These are phyloP conservation scores for Eulemur rubriventer DNA, from an alignment of 2,797 vertebrate genomes.

Conservation along the genomic window DNA sequence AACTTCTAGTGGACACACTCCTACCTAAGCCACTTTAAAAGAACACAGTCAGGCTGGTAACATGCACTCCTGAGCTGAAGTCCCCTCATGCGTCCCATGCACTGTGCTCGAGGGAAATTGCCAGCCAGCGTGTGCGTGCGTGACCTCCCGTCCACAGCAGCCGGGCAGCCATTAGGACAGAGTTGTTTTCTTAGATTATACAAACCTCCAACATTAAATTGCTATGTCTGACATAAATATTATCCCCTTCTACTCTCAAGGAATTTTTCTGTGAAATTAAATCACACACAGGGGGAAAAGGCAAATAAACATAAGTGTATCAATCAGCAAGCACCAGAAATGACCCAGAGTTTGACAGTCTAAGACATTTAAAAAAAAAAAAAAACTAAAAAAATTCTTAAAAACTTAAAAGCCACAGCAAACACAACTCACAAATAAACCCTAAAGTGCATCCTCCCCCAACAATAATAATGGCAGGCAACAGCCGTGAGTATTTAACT, in stretches of 20 bases:
- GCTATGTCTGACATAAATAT: conserved; percentile 99
- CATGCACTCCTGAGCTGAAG: conserved; percentile 82
- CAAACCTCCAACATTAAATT: conserved; percentile 99
- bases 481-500: conserved; percentile 64
- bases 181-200: conserved; percentile 87
- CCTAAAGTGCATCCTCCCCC: conserved; percentile 27
- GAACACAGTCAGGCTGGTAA: conserved; percentile 56
- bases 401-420: conserved; percentile 70
- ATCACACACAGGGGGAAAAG: conserved; percentile 81
- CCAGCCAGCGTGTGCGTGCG: conserved; percentile 91
- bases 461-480: conserved; percentile 69
- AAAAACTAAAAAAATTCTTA: conserved; percentile 66
- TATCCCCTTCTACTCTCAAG: conserved; percentile 98
- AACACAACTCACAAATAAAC: conserved; percentile 69
- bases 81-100: conserved; percentile 92
- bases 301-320: conserved; percentile 81
- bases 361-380: conserved; percentile 72
- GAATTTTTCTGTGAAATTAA: conserved; percentile 95
- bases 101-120: conserved; percentile 82
- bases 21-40: conserved; percentile 20
- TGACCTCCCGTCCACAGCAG: conserved; percentile 88
- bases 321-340: conserved; percentile 78
- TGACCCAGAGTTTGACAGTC: conserved; percentile 61
- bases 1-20: conserved; percentile 65
- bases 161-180: conserved; percentile 88